Evolutionary conservation across 64 coral and sea anemone species (phyloP).

Genomic region (Dendrophyllia cribrosa): DNA sequence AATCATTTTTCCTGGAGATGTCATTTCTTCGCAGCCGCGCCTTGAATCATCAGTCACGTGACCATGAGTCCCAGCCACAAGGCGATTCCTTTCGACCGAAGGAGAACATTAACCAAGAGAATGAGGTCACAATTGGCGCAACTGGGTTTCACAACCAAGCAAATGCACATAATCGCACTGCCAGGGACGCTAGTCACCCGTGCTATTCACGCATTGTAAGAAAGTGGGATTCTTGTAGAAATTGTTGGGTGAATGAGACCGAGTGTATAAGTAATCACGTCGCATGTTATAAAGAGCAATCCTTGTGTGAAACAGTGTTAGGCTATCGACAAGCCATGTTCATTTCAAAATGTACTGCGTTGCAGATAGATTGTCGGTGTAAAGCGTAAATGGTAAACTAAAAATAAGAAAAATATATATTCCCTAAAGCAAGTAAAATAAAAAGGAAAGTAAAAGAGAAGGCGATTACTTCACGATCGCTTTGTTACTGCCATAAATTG

Average conservation of each 20-base stretch:
- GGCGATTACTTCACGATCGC: too few species aligned
- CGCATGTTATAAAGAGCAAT: neutral
- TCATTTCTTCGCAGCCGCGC: neutral
- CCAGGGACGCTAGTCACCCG: neutral
- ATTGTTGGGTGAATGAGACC: neutral
- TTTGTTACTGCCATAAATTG: too few species aligned
- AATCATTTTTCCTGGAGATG: neutral
- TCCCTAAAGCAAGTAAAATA: too few species aligned
- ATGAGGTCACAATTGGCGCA: neutral
- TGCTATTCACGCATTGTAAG: neutral
- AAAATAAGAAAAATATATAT: too few species aligned
- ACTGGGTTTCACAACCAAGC: neutral
- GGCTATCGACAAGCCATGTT: neutral
- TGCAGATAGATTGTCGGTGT: neutral
- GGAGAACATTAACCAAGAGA: neutral
- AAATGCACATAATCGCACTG: constrained; percentile 4
- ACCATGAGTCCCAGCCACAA: neutral
- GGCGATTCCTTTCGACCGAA: neutral
- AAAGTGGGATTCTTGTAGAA: neutral
- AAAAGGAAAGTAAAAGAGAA: too few species aligned
- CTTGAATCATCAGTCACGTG: neutral
- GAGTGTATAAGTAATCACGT: neutral
- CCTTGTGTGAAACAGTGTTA: neutral
- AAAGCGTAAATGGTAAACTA: too few species aligned
- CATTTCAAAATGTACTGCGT: neutral